These are phyloP conservation scores for Lampris incognitus DNA, from an alignment of 2,113 vertebrate species.

Conservation along the genomic window DNA sequence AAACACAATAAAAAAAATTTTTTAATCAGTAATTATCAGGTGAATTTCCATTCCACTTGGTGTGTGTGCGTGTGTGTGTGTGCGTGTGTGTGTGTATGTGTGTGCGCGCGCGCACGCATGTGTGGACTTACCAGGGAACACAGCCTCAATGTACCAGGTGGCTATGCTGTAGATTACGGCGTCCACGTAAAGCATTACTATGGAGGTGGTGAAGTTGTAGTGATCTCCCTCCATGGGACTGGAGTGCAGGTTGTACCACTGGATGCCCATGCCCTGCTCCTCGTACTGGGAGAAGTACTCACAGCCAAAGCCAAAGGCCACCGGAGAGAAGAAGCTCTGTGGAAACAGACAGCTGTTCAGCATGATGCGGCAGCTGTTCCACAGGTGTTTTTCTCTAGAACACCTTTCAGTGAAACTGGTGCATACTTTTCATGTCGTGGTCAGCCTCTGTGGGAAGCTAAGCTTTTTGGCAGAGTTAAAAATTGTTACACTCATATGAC, in stretches of 20 bases:
- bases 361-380: too few species aligned
- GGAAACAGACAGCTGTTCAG: neutral
- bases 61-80: too few species aligned
- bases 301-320: constrained; percentile 94
- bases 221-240: constrained; percentile 84
- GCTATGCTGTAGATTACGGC: constrained; percentile 84
- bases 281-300: constrained; percentile 92
- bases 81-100: too few species aligned
- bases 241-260: constrained; percentile 87
- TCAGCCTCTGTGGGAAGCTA: too few species aligned
- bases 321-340: constrained; percentile 92
- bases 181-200: constrained; percentile 86
- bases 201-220: constrained; percentile 85
- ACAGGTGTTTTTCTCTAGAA: too few species aligned
- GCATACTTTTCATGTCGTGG: too few species aligned
- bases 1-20: too few species aligned
- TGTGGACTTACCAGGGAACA: constrained; percentile 86
- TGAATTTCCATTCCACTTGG: too few species aligned
- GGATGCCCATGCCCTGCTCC: constrained; percentile 90
- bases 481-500: too few species aligned
- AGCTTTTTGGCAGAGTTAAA: too few species aligned
- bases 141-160: constrained; percentile 91
- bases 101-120: neutral
- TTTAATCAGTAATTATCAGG: too few species aligned
- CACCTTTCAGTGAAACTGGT: too few species aligned